These are phyloP conservation scores for Phymanthus crucifer DNA, from an alignment of 92 coral and sea anemone species.

Conservation along the genomic window DNA sequence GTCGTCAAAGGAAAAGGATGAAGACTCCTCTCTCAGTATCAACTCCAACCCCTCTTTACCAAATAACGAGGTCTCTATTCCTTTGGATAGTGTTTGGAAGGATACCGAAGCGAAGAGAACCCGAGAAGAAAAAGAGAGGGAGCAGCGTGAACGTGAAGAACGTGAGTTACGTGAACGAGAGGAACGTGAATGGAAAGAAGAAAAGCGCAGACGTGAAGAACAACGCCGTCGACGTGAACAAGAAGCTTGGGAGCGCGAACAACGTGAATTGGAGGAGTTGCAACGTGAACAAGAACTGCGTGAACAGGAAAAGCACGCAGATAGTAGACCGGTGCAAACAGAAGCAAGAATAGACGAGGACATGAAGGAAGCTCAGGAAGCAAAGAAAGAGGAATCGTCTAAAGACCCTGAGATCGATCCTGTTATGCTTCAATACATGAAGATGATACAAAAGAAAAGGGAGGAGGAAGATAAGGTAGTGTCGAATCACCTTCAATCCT, in stretches of 20 bases:
- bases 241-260: conserved; percentile 66
- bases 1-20: conserved; percentile 15
- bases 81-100: conserved; percentile 58
- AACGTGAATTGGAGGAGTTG: conserved; percentile 57
- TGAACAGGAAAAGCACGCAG: conserved; percentile 29
- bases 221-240: conserved; percentile 48
- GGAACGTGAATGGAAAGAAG: conserved; percentile 56
- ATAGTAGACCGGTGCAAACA: background rate
- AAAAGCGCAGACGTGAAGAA: conserved; percentile 50
- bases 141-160: conserved; percentile 36
- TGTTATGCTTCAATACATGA: conserved; percentile 68
- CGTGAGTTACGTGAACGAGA: conserved; percentile 52
- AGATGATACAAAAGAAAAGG: conserved; percentile 58
- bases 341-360: conserved; percentile 10
- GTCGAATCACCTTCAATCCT: background rate
- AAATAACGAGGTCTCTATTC: conserved; percentile 2
- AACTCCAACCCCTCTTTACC: conserved; percentile 15
- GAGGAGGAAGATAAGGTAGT: conserved; percentile 48
- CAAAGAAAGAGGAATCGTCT: background rate
- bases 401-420: conserved; percentile 64
- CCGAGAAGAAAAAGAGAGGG: conserved; percentile 13
- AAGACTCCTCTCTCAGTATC: conserved; percentile 5
- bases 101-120: background rate
- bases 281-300: conserved; percentile 43
- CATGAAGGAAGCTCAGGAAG: conserved; percentile 10